These are phyloP conservation scores for Drosophila burlai DNA, from an alignment of 1,140 invertebrate species.

Conservation along the genomic window DNA sequence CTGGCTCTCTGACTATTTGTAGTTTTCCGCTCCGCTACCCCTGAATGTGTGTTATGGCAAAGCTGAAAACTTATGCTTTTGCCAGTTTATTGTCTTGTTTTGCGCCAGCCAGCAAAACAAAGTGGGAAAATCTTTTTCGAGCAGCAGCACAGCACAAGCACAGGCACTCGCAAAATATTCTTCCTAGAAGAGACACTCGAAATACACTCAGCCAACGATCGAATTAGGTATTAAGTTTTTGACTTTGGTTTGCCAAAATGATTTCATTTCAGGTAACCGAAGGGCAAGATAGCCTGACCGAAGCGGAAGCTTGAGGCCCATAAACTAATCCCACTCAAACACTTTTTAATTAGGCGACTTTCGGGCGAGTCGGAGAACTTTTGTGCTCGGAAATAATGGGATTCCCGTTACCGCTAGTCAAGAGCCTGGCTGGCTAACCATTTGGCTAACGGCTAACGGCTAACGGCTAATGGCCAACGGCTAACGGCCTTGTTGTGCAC, in stretches of 20 bases:
- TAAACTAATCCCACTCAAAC: constrained; percentile 3
- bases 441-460: constrained; percentile 13
- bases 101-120: constrained; percentile 34
- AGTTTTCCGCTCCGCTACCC: constrained; percentile 27
- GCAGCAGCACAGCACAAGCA: background rate
- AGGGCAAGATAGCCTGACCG: background rate
- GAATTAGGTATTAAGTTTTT: background rate
- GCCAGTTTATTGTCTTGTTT: constrained; percentile 74
- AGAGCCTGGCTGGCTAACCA: constrained; percentile 3
- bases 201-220: constrained; percentile 12
- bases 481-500: constrained; percentile 13
- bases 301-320: background rate
- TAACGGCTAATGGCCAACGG: background rate
- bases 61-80: constrained; percentile 71
- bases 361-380: background rate
- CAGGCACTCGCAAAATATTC: constrained; percentile 10
- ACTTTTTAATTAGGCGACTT: background rate
- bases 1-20: constrained; percentile 18
- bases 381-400: background rate
- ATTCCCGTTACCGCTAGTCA: constrained; percentile 15
- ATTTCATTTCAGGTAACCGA: background rate
- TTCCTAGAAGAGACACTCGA: background rate
- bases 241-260: background rate
- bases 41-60: constrained; percentile 17
- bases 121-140: constrained; percentile 28